phyloP scores from a whole-genome alignment of 2,797 vertebrate genomes.

The Pogoniulus pusillus region DNA sequence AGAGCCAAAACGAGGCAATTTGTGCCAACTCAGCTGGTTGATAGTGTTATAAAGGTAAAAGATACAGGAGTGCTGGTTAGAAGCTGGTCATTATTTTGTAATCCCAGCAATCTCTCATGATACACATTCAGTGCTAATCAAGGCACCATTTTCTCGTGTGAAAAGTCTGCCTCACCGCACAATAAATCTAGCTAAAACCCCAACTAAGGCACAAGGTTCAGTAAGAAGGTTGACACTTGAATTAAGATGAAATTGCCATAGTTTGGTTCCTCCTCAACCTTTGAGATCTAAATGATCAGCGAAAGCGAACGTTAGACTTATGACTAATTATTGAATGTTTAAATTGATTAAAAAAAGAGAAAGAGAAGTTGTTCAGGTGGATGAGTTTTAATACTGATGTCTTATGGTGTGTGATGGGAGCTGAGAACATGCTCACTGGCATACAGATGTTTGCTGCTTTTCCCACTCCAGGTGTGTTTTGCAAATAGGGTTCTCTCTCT shows the following conservation, averaged over 20 bases:
- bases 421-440: not conserved
- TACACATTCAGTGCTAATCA: slow-evolving; percentile 64
- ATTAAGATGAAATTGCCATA: slow-evolving; percentile 14
- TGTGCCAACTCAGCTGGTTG: slow-evolving; percentile 61
- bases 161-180: slow-evolving; percentile 12
- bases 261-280: not conserved
- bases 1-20: slow-evolving; percentile 66
- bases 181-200: slow-evolving; percentile 56
- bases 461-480: slow-evolving; percentile 59
- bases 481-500: slow-evolving; percentile 58
- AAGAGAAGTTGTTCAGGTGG: not conserved
- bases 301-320: not conserved
- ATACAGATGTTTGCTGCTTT: not conserved
- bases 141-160: slow-evolving; percentile 17
- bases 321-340: not conserved
- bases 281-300: not conserved
- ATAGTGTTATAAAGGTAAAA: slow-evolving; percentile 68
- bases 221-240: slow-evolving; percentile 19
- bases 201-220: slow-evolving; percentile 25
- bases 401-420: slow-evolving; percentile 17
- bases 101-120: slow-evolving; percentile 59
- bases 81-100: slow-evolving; percentile 68
- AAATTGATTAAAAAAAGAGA: not conserved
- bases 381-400: not conserved
- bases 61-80: slow-evolving; percentile 55